Percentiles rank a stretch among this genome's conserved stretches.
Conservation (phyloP, 2,797 vertebrate species). For the Phylloscopus collybita region DNA sequence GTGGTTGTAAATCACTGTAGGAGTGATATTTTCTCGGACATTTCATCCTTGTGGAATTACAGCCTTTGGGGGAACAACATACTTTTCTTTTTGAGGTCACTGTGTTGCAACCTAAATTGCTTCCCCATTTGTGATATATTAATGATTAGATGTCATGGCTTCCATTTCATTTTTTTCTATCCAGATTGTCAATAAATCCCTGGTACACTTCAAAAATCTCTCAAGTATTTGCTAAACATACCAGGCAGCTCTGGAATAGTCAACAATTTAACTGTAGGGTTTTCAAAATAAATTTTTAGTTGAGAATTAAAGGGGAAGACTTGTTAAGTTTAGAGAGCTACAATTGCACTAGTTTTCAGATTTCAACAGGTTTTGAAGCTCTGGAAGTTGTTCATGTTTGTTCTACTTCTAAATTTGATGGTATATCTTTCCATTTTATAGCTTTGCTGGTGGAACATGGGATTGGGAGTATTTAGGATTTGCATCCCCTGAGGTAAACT, state of each 20-base stretch:
- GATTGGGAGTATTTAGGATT: slow-evolving; percentile 99
- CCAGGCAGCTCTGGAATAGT: not conserved
- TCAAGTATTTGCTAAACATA: not conserved
- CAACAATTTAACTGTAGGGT: not conserved
- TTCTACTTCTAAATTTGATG: slow-evolving; percentile 55
- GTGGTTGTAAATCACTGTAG: not conserved
- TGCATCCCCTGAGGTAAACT: slow-evolving; percentile 96
- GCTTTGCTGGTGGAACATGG: slow-evolving; percentile 98
- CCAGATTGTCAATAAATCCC: not conserved
- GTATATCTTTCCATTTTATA: slow-evolving; percentile 77
- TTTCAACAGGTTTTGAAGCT: not conserved
- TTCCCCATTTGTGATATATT: not conserved
- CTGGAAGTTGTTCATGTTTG: slow-evolving; percentile 2
- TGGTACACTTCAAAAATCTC: not conserved
- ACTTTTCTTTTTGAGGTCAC: not conserved
- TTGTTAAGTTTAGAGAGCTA: not conserved
- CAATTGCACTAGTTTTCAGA: not conserved
- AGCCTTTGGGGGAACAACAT: not conserved
- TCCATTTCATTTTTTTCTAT: not conserved
- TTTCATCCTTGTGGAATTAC: not conserved
- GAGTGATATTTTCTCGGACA: not conserved
- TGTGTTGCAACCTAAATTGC: not conserved
- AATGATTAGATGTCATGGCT: not conserved
- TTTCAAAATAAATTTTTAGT: not conserved
- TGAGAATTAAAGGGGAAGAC: not conserved